A percentile compares a stretch with the other conserved stretches of the same genome.
phyloP scores from a whole-genome alignment of 2,797 vertebrate genomes.

The Decapterus maruadsi region DNA sequence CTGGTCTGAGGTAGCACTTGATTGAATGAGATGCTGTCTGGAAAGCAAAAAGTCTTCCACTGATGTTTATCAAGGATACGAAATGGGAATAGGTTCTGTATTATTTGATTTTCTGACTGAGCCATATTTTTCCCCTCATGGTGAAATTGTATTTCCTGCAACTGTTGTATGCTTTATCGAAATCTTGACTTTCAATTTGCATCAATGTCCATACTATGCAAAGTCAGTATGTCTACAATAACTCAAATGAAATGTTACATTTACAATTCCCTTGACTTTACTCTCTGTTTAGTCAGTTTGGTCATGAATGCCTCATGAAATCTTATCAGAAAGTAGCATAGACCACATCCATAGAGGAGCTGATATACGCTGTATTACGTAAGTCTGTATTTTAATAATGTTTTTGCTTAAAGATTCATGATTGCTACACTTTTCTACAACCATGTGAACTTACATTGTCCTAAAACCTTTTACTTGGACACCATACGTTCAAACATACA shows the following conservation, averaged over 20 bases:
- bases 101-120: conserved; percentile 73
- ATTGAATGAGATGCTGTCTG: conserved; percentile 65
- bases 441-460: neutral
- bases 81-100: conserved; percentile 55
- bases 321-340: neutral
- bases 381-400: conserved; percentile 4
- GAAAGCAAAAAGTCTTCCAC: conserved; percentile 41
- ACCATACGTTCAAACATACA: neutral
- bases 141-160: conserved; percentile 69
- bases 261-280: conserved; percentile 14
- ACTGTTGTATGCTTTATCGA: conserved; percentile 56
- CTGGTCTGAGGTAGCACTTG: conserved; percentile 52
- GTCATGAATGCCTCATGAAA: neutral
- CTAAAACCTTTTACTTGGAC: neutral
- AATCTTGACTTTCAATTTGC: conserved; percentile 54
- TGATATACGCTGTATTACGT: neutral
- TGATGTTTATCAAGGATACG: conserved; percentile 73
- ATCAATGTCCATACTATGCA: conserved; percentile 39
- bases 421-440: neutral
- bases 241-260: conserved; percentile 18
- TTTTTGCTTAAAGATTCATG: neutral
- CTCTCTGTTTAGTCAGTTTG: neutral
- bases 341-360: neutral
- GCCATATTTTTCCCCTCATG: conserved; percentile 36
- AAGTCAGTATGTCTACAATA: conserved; percentile 16